phyloP scores from a whole-genome alignment of 1,140 invertebrate species.

The Penaeus vannamei region DNA sequence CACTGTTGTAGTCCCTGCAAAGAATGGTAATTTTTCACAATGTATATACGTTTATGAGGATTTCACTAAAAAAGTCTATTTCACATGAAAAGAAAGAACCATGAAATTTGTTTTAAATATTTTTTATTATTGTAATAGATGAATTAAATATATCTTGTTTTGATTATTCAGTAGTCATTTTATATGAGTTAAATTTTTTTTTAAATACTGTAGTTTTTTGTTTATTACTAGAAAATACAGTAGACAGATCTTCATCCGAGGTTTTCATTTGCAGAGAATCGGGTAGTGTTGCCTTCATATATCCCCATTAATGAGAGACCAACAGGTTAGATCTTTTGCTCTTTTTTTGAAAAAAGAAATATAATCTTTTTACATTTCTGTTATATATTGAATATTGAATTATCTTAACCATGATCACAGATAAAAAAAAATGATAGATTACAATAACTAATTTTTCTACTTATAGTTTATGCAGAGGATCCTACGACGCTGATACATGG shows the following conservation, averaged over 20 bases:
- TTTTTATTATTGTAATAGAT: too few relatives aligned
- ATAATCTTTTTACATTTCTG: too few relatives aligned
- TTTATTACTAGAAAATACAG: not conserved
- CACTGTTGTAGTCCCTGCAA: conserved; percentile 53
- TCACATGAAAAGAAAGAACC: too few relatives aligned
- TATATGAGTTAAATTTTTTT: too few relatives aligned
- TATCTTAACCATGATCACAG: too few relatives aligned
- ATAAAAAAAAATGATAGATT: not conserved
- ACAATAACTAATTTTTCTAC: not conserved
- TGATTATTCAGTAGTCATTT: too few relatives aligned
- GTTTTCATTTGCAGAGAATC: conserved; percentile 28
- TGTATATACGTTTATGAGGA: not conserved
- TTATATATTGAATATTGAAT: too few relatives aligned
- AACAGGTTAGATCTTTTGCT: conserved; percentile 6
- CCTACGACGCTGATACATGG: conserved; percentile 14
- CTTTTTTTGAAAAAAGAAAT: not conserved
- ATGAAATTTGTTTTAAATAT: too few relatives aligned
- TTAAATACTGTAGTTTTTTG: too few relatives aligned
- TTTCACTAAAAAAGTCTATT: not conserved
- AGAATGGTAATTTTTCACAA: conserved; percentile 41
- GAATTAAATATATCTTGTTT: too few relatives aligned
- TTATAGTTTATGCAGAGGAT: conserved; percentile 53
- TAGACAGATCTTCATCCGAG: not conserved
- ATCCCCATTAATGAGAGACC: conserved; percentile 19
- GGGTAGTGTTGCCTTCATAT: conserved; percentile 20